Evolutionary conservation across 1,140 invertebrate genomes (phyloP).

Genomic region (Contarinia nasturtii): DNA sequence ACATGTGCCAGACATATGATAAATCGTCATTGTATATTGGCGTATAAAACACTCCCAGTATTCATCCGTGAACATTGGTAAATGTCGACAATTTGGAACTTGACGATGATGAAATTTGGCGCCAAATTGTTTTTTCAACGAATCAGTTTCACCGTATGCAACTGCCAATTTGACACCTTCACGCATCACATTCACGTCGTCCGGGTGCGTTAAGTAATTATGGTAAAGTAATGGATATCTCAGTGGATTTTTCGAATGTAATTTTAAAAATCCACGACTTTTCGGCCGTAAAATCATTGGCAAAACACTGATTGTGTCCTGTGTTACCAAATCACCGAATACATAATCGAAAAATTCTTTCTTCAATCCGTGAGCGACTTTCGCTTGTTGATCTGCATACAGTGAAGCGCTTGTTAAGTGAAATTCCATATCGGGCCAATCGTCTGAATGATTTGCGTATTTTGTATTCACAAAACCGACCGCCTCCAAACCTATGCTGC

Average conservation of each 20-base stretch:
- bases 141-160: slow-evolving; percentile 49
- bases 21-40: slow-evolving; percentile 73
- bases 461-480: slow-evolving; percentile 74
- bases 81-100: slow-evolving; percentile 59
- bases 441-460: slow-evolving; percentile 60
- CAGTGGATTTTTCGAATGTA: slow-evolving; percentile 58
- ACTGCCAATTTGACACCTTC: slow-evolving; percentile 73
- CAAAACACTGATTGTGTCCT: slow-evolving; percentile 57
- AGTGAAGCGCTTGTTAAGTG: slow-evolving; percentile 61
- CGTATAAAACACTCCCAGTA: slow-evolving; percentile 64
- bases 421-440: slow-evolving; percentile 82
- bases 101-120: slow-evolving; percentile 48
- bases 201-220: slow-evolving; percentile 68
- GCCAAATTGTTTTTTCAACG: slow-evolving; percentile 46
- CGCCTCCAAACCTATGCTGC: slow-evolving; percentile 62
- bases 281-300: slow-evolving; percentile 76
- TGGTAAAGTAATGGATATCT: slow-evolving; percentile 74
- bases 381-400: slow-evolving; percentile 52
- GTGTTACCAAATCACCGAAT: slow-evolving; percentile 43
- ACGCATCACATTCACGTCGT: slow-evolving; percentile 55
- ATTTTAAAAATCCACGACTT: slow-evolving; percentile 56
- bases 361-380: slow-evolving; percentile 55
- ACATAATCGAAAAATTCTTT: slow-evolving; percentile 62
- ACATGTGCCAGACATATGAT: slow-evolving; percentile 63
- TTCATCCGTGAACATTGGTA: slow-evolving; percentile 54